Evolutionary conservation across 1,140 invertebrate species (phyloP).

Genomic region (Brachionus koreanus): DNA sequence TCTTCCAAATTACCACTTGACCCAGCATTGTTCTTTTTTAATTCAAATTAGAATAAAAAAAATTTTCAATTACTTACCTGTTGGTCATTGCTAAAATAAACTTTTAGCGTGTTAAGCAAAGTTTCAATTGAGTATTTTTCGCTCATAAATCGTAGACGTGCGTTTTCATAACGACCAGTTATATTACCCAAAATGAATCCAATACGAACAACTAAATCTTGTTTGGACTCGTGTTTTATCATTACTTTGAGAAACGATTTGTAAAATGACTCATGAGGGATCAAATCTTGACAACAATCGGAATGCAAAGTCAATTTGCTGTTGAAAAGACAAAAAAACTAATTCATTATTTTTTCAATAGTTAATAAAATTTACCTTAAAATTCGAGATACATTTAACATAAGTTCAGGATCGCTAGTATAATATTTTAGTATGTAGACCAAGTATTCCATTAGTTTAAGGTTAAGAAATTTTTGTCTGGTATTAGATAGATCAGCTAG

Average conservation of each 20-base stretch:
- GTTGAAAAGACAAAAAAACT: constrained; percentile 50
- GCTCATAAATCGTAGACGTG: constrained; percentile 64
- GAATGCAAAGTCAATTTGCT: constrained; percentile 73
- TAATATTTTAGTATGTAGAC: constrained; percentile 63
- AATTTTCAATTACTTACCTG: constrained; percentile 49
- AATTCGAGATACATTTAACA: constrained; percentile 71
- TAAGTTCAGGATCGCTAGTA: constrained; percentile 68
- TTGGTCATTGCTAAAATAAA: constrained; percentile 62
- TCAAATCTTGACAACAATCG: constrained; percentile 68
- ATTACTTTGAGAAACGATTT: constrained; percentile 62
- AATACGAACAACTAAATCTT: constrained; percentile 67
- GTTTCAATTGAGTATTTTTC: constrained; percentile 62
- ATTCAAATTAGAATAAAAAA: background rate
- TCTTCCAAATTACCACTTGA: background rate
- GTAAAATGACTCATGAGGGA: constrained; percentile 60
- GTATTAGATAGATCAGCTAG: constrained; percentile 19
- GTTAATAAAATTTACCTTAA: constrained; percentile 64
- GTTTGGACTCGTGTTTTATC: constrained; percentile 63
- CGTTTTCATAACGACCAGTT: constrained; percentile 67
- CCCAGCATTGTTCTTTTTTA: background rate
- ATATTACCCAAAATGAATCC: constrained; percentile 74
- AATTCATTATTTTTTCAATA: background rate
- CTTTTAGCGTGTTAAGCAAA: constrained; percentile 63
- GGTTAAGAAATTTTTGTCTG: constrained; percentile 35
- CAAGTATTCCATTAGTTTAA: constrained; percentile 61